Base-by-base conservation (phyloP, 2,888 invertebrate genomes). In the Eustalomyia histrio region DNA sequence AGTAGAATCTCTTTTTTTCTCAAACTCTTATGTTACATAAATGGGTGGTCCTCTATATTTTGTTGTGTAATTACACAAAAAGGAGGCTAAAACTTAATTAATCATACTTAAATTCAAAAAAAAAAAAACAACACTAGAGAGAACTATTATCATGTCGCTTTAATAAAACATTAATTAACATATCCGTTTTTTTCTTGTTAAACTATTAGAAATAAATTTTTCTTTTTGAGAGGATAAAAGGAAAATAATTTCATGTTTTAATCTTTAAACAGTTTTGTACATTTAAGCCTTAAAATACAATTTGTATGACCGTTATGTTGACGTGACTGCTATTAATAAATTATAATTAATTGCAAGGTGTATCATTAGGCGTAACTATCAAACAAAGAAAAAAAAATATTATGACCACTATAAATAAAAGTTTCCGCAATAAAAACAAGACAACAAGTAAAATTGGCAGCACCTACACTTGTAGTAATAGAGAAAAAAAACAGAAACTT, bases 301-400 rank as follows among this genome's bases (percentile, higher is more conserved):
- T 33, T 43, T 63, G 52, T 71, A 35, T 61, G 43, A 73, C 81
- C 78, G 81, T 81, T 81, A 81, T 69, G 75, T 67, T 81, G 65
- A 75, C 81, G 81, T 81, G 81, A 57, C 67, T 52, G 67, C 74
- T 68, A 67, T 75, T 81, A 81, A 81, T 81, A 81, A 81, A 81
- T 81, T 78, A 75, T 71, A 81, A 78, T 78, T 81, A 81, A 81
- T 81, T 81, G 78, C 78, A 61, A 78, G 81, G 81, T 81, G 81
- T 78, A 78, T 71, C 74, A 81, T 81, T 78, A 81, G 81, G 81
- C 81, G 81, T 81, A 67, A 78, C 81, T 78, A 78, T 75, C 81
- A 78, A 78, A 43, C 81, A 78, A 78, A 43, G 9, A 35, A 47
- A 39, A 58, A 43, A 74, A 18, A n/a, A n/a, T n/a, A 17, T 74